Evolutionary conservation across 2,888 invertebrate genomes (phyloP).

Genomic region (Catonia carolina): DNA sequence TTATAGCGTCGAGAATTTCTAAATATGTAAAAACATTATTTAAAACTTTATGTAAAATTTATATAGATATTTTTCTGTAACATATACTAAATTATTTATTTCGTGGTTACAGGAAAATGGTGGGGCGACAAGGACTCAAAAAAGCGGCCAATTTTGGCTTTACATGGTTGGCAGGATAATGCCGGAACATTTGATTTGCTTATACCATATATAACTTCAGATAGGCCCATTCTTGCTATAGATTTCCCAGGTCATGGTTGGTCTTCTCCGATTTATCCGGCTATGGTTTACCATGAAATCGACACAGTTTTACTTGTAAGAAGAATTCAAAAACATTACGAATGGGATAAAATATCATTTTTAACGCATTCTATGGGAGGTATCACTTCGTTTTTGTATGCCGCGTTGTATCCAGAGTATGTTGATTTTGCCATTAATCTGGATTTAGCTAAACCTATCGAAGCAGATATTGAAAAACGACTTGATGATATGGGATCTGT

Average conservation of each 20-base stretch:
- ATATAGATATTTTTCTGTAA: no score
- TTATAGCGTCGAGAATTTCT: no score
- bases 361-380: not conserved
- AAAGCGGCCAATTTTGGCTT: not conserved
- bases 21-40: no score
- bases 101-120: not conserved
- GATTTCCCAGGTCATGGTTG: constrained; percentile 1
- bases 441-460: constrained; percentile 3
- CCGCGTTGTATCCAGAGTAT: not conserved
- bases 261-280: not conserved
- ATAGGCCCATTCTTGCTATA: not conserved
- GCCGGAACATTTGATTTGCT: not conserved
- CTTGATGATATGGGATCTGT: not conserved
- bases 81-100: no score
- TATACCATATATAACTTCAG: not conserved
- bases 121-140: not conserved
- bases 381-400: not conserved
- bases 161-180: constrained; percentile 9
- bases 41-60: no score
- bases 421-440: not conserved
- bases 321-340: not conserved
- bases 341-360: not conserved
- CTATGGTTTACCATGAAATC: not conserved
- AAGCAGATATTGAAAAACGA: not conserved
- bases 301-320: not conserved